Evolutionary conservation across 2,113 vertebrate genomes (phyloP), one percentile per base, ranked within the genome.

Genomic region (Myxocyprinus asiaticus): DNA sequence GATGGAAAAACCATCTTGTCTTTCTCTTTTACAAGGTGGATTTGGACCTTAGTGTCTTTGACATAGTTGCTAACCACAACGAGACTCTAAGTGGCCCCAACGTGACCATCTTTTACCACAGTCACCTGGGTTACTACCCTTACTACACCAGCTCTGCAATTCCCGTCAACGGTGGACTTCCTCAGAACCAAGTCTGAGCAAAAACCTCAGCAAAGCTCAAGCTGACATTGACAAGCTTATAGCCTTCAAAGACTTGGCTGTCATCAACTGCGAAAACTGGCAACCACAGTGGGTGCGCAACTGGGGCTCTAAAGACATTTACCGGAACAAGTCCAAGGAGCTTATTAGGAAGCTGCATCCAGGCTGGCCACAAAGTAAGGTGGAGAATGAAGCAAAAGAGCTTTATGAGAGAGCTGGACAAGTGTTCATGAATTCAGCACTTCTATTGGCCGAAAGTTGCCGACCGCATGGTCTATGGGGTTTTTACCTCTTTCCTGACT

Each of bases 221-320:
- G 81, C 82, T 0, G 96, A 99, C 84, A 95, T 96, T 12, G 88
- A 93, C 51, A 92, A 90, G 11, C 81, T 90, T 69, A 91, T 97
- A 81, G 94, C 94, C 6, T 84, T 89, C 83, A 95, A 93, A 88
- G 92, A 95, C 75, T 96, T 98, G 79, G 95, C 89, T 4, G 92
- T 98, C 71, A 96, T 98, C 55, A 96, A 96, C 84, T 96, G 96
- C 95, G 95, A 98, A 89, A 94, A 93, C 86, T 98, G 95, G 95
- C 94, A 94, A 55, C 95, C 95, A 0, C 94, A 96, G 67, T 97
- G 96, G 96, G 94, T 95, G 0, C 91, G 95, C 80, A 98, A 97
- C 81, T 96, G 95, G 96, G 96, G 94, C 8, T 89, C 85, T 43
- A 96, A 96, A 87, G 88, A 90, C 61, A 93, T 96, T 80, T 98